These are phyloP conservation scores for Parasteatoda lunata DNA, from an alignment of 2,888 invertebrate genomes.

Conservation along the genomic window DNA sequence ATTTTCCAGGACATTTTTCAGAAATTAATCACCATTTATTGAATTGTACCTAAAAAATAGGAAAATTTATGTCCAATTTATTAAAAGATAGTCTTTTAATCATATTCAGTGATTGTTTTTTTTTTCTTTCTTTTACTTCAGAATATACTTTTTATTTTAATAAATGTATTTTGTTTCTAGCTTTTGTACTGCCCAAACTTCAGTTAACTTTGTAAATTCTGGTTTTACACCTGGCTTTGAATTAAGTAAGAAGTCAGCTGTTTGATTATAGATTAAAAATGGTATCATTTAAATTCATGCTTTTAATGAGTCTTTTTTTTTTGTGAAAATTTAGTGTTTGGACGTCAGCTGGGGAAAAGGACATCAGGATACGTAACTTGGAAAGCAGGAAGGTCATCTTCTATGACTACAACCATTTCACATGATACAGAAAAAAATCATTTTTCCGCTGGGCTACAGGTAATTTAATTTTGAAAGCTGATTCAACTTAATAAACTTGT, in stretches of 20 bases:
- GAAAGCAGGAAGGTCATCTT: conserved; percentile 81
- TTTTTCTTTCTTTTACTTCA: too few species aligned
- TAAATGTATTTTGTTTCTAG: conserved; percentile 69
- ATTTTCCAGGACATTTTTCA: too few species aligned
- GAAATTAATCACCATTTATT: too few species aligned
- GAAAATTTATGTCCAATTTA: too few species aligned
- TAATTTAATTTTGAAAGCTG: conserved; percentile 73
- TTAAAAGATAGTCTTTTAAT: too few species aligned
- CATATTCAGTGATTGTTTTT: too few species aligned
- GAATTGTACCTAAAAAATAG: too few species aligned
- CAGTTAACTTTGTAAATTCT: conserved; percentile 84
- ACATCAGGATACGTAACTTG: conserved; percentile 92
- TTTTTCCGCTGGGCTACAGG: conserved; percentile 83
- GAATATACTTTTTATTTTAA: too few species aligned
- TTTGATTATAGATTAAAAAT: conserved; percentile 28
- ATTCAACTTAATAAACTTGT: too few species aligned
- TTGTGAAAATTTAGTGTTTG: conserved; percentile 76
- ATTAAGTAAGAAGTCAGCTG: conserved; percentile 78
- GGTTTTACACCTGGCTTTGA: conserved; percentile 85
- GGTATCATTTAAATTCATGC: too few species aligned
- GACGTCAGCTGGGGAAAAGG: conserved; percentile 89
- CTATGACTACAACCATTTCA: conserved; percentile 85
- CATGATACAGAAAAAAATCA: conserved; percentile 83
- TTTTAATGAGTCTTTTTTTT: background rate
- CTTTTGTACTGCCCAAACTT: conserved; percentile 85